A percentile compares a stretch with the other conserved stretches of the same genome.
Conservation (phyloP, 2,888 invertebrate species). For the Diloba caeruleocephala region DNA sequence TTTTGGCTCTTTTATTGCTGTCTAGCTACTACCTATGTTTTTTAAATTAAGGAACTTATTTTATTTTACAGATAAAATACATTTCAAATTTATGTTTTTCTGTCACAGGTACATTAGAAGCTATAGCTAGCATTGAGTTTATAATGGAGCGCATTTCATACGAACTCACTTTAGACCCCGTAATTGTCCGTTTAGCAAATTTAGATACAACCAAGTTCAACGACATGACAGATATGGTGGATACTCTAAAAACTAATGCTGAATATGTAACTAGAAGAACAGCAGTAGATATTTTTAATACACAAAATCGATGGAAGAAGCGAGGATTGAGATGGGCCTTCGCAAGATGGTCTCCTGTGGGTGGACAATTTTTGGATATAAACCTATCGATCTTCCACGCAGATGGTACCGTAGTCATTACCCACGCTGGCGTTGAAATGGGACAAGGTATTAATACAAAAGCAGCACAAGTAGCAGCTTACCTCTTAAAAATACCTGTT, state of each 20-base stretch:
- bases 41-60: too few relatives aligned
- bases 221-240: conserved; percentile 78
- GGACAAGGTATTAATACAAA: conserved; percentile 94
- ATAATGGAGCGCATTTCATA: conserved; percentile 91
- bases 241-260: conserved; percentile 82
- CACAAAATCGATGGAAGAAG: conserved; percentile 92
- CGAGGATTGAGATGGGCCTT: conserved; percentile 89
- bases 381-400: conserved; percentile 62
- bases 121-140: conserved; percentile 37
- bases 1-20: too few relatives aligned
- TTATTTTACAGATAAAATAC: too few relatives aligned
- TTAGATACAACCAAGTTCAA: conserved; percentile 64
- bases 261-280: conserved; percentile 84
- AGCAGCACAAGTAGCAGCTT: conserved; percentile 90
- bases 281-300: conserved; percentile 87
- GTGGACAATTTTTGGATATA: conserved; percentile 81
- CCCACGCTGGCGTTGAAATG: conserved; percentile 92
- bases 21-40: too few relatives aligned
- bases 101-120: conserved; percentile 84
- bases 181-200: conserved; percentile 87
- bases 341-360: conserved; percentile 89
- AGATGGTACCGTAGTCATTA: conserved; percentile 92
- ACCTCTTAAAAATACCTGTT: conserved; percentile 90
- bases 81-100: background rate
- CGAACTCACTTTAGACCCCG: conserved; percentile 86